phyloP scores from a whole-genome alignment of 2,113 vertebrate species.

The Sula dactylatra region DNA sequence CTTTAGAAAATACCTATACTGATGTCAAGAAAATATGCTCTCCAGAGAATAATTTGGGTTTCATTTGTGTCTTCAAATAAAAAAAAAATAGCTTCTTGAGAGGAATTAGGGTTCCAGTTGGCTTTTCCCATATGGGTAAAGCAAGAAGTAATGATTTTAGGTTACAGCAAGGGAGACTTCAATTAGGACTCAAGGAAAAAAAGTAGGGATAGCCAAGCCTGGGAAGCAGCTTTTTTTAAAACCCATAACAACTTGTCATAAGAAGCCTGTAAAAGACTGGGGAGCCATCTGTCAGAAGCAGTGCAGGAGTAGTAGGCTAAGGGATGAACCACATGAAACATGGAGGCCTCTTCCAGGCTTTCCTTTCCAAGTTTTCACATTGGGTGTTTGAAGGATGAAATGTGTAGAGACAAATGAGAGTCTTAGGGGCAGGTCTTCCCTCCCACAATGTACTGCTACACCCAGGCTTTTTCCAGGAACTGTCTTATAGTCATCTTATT shows the following conservation, averaged over 20 bases:
- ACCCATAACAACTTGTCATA: background rate
- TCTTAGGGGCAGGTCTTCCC: background rate
- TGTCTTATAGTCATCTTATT: background rate
- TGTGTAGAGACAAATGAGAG: background rate
- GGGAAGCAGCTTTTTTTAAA: background rate
- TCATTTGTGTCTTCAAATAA: background rate
- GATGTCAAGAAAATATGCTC: background rate
- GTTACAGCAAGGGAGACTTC: background rate
- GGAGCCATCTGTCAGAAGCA: background rate
- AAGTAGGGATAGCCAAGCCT: background rate
- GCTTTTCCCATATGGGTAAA: background rate
- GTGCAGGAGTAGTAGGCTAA: background rate
- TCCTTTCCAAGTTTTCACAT: background rate
- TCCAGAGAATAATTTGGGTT: background rate
- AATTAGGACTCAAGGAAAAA: background rate
- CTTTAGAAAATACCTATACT: background rate
- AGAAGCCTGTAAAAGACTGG: background rate
- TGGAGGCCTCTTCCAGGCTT: background rate
- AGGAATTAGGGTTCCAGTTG: fast-evolving
- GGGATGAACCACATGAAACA: background rate
- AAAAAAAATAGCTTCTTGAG: background rate
- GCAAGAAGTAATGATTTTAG: background rate
- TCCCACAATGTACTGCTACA: background rate
- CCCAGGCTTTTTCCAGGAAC: background rate
- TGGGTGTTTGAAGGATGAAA: background rate